A percentile compares a stretch with the other conserved stretches of the same genome.
Conservation (phyloP, 92 coral and sea anemone genomes). For the Galaxea fascicularis region DNA sequence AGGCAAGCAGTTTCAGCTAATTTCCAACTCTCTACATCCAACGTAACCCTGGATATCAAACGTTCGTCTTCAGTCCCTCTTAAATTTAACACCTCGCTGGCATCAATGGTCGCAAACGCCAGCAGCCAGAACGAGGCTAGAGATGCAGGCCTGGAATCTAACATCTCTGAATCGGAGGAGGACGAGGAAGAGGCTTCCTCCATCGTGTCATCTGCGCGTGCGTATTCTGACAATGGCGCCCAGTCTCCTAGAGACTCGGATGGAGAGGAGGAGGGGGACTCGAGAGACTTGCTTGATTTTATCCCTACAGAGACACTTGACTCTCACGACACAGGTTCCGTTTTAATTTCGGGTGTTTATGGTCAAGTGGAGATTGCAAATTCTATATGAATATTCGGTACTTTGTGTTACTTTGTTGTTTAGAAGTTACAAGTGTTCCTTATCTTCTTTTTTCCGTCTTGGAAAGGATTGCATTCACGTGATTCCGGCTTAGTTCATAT, state of each 20-base stretch:
- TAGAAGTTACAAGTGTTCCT: not conserved
- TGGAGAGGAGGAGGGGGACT: conserved; percentile 39
- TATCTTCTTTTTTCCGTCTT: not conserved
- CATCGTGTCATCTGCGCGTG: conserved; percentile 92
- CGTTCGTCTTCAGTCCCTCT: conserved; percentile 91
- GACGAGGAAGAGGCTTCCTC: conserved; percentile 76
- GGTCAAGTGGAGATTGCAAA: conserved; percentile 48
- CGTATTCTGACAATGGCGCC: conserved; percentile 74
- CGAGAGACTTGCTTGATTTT: conserved; percentile 46
- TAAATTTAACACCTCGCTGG: conserved; percentile 80
- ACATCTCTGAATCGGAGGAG: conserved; percentile 84
- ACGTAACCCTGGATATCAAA: conserved; percentile 62
- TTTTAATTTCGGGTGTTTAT: conserved; percentile 22
- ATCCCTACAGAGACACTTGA: conserved; percentile 29
- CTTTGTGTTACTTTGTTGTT: not conserved
- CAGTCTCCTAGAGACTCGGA: conserved; percentile 74
- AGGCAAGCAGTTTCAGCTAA: conserved; percentile 83
- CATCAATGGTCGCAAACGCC: conserved; percentile 92
- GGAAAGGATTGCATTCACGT: not conserved
- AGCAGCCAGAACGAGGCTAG: conserved; percentile 74
- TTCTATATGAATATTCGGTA: not conserved
- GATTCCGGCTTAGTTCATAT: not conserved
- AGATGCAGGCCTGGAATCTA: conserved; percentile 75
- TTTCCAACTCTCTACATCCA: conserved; percentile 55
- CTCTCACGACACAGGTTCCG: conserved; percentile 26